Evolutionary conservation across 2,797 vertebrate genomes (phyloP), one percentile per base, ranked within the genome.

Genomic region (Crotalus adamanteus): DNA sequence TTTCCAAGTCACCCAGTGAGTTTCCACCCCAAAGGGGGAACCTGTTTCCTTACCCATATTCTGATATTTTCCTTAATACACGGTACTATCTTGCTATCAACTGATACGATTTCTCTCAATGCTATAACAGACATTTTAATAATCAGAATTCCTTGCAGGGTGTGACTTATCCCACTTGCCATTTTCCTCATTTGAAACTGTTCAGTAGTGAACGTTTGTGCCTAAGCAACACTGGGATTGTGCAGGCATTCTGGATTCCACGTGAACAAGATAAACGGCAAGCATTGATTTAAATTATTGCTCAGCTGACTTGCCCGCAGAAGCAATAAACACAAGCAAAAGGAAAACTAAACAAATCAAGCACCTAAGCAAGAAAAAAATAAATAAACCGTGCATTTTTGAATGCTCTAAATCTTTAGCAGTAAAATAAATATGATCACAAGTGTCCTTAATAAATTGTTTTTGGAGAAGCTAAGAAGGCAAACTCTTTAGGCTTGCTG

Each of bases 251-350:
- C 96, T 95, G 94, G 94, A 95, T 93, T 92, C 90, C 95, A 95
- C 94, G 95, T 96, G 95, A 97, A 96, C 57, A 94, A 97, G 97
- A 98, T 97, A 97, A 97, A 97, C 96, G 97, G 96, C 95, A 95
- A 94, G 20, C 97, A 96, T 97, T 97, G 97, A 98, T 98, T 97
- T 98, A 97, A 97, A 97, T 97, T 97, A 97, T 97, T 97, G 97
- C 97, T 97, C 96, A 96, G 96, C 90, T 94, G 91, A 95, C 96
- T 97, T 94, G 90, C 96, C 97, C 96, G 95, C 96, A 95, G 95
- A 94, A 95, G 96, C 94, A 97, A 95, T 98, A 97, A 97, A 95
- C 96, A 94, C 96, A 96, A 97, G 93, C 90, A 95, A 95, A 96
- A 96, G 94, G 94, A 96, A 96, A 97, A 47, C 37, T 2, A 83